Percentiles rank a stretch among this genome's conserved stretches.
phyloP scores from a whole-genome alignment of 2,888 invertebrate genomes.

The Magallana nippona region DNA sequence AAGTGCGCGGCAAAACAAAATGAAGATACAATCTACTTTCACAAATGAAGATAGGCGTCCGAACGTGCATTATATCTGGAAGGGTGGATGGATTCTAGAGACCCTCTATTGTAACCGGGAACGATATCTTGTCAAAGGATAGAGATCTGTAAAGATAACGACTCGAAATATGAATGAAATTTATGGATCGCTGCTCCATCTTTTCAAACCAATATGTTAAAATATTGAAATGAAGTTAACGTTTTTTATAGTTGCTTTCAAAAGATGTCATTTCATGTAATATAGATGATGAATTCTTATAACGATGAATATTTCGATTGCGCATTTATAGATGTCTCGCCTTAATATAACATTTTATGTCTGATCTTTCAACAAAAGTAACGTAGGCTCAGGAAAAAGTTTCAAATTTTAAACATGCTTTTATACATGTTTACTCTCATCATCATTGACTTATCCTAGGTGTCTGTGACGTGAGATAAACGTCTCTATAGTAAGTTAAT shows the following conservation, averaged over 20 bases:
- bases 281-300: not conserved
- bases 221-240: slow-evolving; percentile 24
- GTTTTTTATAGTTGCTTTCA: not conserved
- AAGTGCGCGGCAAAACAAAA: slow-evolving; percentile 10
- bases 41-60: slow-evolving; percentile 18
- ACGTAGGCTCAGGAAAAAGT: too few relatives aligned
- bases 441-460: too few relatives aligned
- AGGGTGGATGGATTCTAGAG: not conserved
- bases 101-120: not conserved
- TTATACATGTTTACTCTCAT: too few relatives aligned
- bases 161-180: slow-evolving; percentile 15
- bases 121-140: slow-evolving; percentile 1
- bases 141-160: not conserved
- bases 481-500: too few relatives aligned
- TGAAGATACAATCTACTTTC: slow-evolving; percentile 19
- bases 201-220: slow-evolving; percentile 30
- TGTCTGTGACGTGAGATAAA: too few relatives aligned
- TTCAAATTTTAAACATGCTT: too few relatives aligned
- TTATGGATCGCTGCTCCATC: slow-evolving; percentile 23
- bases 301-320: not conserved
- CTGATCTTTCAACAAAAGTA: too few relatives aligned
- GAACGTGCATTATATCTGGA: slow-evolving; percentile 2
- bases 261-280: slow-evolving; percentile 12
- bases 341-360: too few relatives aligned
- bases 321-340: too few relatives aligned